Evolutionary conservation across 2,888 invertebrate genomes (phyloP).

Genomic region (Liopterus haemorrhoidalis): DNA sequence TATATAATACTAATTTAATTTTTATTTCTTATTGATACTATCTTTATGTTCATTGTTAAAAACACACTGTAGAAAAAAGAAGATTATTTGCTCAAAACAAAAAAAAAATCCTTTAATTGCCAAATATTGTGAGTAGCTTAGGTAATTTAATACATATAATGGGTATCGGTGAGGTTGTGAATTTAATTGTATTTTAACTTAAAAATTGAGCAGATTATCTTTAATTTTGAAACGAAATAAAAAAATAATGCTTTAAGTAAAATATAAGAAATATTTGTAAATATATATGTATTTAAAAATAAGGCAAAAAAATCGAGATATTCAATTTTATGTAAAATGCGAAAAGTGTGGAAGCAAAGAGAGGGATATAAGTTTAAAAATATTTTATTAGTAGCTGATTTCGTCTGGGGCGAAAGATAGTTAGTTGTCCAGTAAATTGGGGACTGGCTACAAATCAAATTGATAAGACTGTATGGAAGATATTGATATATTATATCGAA

Average conservation of each 20-base stretch:
- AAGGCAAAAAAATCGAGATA: slow-evolving; percentile 12
- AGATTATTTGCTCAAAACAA: slow-evolving; percentile 24
- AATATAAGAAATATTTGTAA: slow-evolving; percentile 26
- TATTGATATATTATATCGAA: slow-evolving; percentile 6
- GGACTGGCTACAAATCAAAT: slow-evolving; percentile 5
- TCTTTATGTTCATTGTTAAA: too few relatives aligned
- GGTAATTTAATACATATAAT: slow-evolving; percentile 19
- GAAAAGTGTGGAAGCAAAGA: not conserved
- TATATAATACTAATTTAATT: too few relatives aligned
- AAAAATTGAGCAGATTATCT: slow-evolving; percentile 23
- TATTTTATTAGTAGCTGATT: too few relatives aligned
- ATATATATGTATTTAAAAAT: slow-evolving; percentile 20
- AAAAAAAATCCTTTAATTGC: slow-evolving; percentile 14
- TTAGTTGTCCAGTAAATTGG: too few relatives aligned
- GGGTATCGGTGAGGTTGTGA: slow-evolving; percentile 24
- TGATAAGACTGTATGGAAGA: slow-evolving; percentile 19
- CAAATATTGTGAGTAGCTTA: slow-evolving; percentile 17
- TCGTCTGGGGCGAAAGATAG: too few relatives aligned
- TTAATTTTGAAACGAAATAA: slow-evolving; percentile 25
- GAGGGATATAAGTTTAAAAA: not conserved
- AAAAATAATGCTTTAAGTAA: slow-evolving; percentile 42
- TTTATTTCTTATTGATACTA: too few relatives aligned
- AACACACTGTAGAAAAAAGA: too few relatives aligned
- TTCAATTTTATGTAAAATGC: not conserved
- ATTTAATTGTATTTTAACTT: slow-evolving; percentile 21